phyloP scores from a whole-genome alignment of 2,888 invertebrate species.

The Drosophila pseudotakahashii region DNA sequence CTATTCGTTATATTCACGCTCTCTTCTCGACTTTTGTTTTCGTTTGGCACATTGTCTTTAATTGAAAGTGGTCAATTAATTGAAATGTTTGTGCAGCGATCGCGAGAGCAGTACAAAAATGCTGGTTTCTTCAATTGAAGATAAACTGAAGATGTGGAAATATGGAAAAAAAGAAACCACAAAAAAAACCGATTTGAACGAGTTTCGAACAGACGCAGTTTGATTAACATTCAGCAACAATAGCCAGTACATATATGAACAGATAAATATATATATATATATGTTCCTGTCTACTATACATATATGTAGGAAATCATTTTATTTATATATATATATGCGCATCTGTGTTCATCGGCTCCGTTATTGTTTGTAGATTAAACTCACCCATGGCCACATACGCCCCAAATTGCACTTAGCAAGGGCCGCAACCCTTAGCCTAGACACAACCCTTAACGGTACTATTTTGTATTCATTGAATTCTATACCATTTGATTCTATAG shows the following conservation, averaged over 20 bases:
- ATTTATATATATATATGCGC: conserved; percentile 2
- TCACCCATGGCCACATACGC: conserved; percentile 22
- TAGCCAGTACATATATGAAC: conserved; percentile 20
- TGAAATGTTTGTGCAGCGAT: conserved; percentile 67
- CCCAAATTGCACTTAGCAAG: conserved; percentile 26
- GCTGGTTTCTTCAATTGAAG: conserved; percentile 33
- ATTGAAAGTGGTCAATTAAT: conserved; percentile 69
- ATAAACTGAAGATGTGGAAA: conserved; percentile 17
- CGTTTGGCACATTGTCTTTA: conserved; percentile 59
- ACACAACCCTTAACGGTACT: background rate
- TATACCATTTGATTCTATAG: background rate
- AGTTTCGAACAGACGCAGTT: conserved; percentile 54
- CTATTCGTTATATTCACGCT: conserved; percentile 4
- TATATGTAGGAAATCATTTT: conserved; percentile 1
- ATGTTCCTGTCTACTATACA: background rate
- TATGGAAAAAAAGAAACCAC: conserved; percentile 8
- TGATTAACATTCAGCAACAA: conserved; percentile 42
- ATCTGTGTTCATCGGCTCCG: conserved; percentile 6
- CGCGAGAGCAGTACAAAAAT: conserved; percentile 8
- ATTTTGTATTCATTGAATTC: background rate
- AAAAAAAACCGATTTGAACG: conserved; percentile 69
- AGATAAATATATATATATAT: conserved; percentile 26
- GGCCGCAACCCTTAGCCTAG: background rate
- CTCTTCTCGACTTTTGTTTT: conserved; percentile 48
- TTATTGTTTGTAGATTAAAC: conserved; percentile 38